Base-by-base conservation (phyloP, 2,888 invertebrate species). In the Napeogenes inachia region DNA sequence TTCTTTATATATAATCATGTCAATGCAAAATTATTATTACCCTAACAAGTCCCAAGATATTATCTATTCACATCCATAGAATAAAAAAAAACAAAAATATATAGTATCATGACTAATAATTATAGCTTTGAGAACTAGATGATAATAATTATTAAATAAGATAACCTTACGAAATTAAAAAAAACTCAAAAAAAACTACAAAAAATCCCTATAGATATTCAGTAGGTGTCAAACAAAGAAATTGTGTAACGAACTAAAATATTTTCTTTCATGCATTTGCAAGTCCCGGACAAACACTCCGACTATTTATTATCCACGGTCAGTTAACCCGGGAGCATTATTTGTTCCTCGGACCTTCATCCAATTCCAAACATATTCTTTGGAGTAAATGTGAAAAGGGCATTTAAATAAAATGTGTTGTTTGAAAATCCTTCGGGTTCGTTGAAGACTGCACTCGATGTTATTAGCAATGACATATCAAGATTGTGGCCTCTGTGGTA, bases 281-380 rank as follows among this genome's bases (percentile, higher is more conserved):
- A 68, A 70, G 75, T 74, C 68, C 73, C 68, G 64, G 66, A 64
- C 74, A 74, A 75, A 73, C 74, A 76, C 70, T 69, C 71, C 67
- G 69, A 70, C 71, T 88, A 83, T 89, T 89, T 90, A 85, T 78
- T 73, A 79, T 72, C 75, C 76, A 90, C 89, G 90, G 90, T 91
- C 89, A 89, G 90, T 89, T 89, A 89, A 76, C 73, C 82, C 78
- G 76, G 73, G 78, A 78, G 85, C 80, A 84, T 77, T 84, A 80
- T 86, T 85, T 84, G 79, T 79, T 75, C 76, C 74, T 73, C 69
- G 66, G 68, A 66, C 71, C 71, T 68, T 64, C 68, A 68, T 66
- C 72, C 71, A 71, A 76, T 78, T 66, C 67, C 74, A 78, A 81
- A 75, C 75, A 76, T 72, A 76, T 73, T 74, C 72, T 70, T 70